Conservation (phyloP, 2,888 invertebrate genomes). For the Griposia aprilina region DNA sequence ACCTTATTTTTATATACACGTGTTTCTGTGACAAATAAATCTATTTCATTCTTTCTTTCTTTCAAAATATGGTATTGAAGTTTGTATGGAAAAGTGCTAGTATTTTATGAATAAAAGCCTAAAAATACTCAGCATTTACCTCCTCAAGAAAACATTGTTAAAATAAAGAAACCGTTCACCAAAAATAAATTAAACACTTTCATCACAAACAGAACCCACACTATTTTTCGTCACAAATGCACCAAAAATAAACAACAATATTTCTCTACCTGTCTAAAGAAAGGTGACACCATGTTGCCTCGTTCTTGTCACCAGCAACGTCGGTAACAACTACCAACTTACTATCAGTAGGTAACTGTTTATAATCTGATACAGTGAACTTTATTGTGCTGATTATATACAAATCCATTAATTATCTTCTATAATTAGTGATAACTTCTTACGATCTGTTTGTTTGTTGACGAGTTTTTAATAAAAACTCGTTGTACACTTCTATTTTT, state of each 20-base stretch:
- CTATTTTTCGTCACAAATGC: background rate
- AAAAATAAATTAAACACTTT: too few relatives aligned
- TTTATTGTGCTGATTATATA: constrained; percentile 32
- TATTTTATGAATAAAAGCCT: too few relatives aligned
- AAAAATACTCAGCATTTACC: background rate
- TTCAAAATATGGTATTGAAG: too few relatives aligned
- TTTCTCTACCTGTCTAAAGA: constrained; percentile 44
- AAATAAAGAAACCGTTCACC: background rate
- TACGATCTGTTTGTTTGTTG: constrained; percentile 22
- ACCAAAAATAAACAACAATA: background rate
- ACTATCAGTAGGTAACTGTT: constrained; percentile 9
- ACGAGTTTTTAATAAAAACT: background rate
- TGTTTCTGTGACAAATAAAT: too few relatives aligned
- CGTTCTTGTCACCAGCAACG: background rate
- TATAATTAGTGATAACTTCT: background rate
- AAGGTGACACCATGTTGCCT: constrained; percentile 52
- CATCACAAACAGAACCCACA: background rate
- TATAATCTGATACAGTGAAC: constrained; percentile 15
- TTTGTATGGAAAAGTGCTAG: background rate
- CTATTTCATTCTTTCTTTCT: too few relatives aligned
- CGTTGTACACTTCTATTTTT: too few relatives aligned
- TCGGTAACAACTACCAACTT: background rate
- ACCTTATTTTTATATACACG: too few relatives aligned
- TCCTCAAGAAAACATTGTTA: background rate
- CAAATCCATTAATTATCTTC: constrained; percentile 38